These are phyloP conservation scores for Oxyscelio sp. DNA, from an alignment of 2,888 invertebrate species.

Conservation along the genomic window DNA sequence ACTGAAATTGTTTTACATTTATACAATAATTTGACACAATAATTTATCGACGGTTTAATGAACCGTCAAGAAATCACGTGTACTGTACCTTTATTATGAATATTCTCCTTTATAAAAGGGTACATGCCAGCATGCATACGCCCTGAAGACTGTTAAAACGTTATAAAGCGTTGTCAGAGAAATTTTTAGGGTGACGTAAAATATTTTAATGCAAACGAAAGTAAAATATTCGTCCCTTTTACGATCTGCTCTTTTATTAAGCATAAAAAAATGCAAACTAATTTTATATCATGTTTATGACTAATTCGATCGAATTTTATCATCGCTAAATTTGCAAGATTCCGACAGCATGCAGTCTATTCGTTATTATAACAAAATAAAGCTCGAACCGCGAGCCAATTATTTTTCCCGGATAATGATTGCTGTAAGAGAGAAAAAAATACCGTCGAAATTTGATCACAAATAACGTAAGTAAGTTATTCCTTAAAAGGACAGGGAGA, in stretches of 20 bases:
- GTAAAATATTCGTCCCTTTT: background rate
- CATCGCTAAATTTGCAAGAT: background rate
- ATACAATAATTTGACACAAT: no score
- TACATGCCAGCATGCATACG: background rate
- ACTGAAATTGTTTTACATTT: no score
- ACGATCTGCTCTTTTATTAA: background rate
- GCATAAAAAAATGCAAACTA: background rate
- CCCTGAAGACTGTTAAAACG: background rate
- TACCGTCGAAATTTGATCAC: no score
- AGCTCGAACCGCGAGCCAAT: no score
- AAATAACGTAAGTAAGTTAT: no score
- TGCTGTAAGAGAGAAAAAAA: no score
- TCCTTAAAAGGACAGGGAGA: no score
- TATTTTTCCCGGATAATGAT: no score
- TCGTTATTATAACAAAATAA: no score
- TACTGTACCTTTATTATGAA: background rate
- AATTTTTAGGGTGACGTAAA: constrained; percentile 1
- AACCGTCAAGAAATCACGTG: background rate
- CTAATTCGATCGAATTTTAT: background rate
- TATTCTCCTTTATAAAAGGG: background rate
- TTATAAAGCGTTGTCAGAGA: background rate
- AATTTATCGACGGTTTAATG: background rate
- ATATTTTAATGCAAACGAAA: background rate
- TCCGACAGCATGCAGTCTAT: background rate
- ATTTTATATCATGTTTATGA: constrained; percentile 10